Evolutionary conservation across 2,113 vertebrate species (phyloP).

Genomic region (zebrafish (Danio rerio)): DNA sequence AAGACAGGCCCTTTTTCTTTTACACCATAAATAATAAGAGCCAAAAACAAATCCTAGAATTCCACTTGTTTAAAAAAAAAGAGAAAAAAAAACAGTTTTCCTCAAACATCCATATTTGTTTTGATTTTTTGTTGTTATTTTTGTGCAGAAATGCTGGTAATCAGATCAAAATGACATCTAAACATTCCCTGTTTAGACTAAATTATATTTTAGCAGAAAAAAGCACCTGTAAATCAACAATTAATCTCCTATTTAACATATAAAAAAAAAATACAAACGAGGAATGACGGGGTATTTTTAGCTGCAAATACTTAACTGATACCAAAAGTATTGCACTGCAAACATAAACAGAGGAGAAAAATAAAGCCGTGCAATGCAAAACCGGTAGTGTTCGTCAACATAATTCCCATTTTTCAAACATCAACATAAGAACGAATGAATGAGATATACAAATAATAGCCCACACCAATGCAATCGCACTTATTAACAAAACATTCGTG

Average conservation of each 20-base stretch:
- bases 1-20: background rate
- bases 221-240: background rate
- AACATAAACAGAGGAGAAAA: background rate
- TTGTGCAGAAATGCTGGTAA: constrained; percentile 30
- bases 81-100: background rate
- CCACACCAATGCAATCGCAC: constrained; percentile 38
- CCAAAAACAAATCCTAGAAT: background rate
- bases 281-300: background rate
- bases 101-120: background rate
- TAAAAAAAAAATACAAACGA: background rate
- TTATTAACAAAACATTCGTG: constrained; percentile 70
- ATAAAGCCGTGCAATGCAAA: constrained; percentile 38
- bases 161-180: constrained; percentile 13
- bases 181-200: background rate
- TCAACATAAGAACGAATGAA: constrained; percentile 22
- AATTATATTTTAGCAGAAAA: background rate
- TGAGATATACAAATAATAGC: constrained; percentile 4
- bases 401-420: constrained; percentile 34
- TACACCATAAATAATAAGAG: constrained; percentile 14
- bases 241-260: background rate
- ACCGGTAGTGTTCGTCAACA: constrained; percentile 34
- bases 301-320: constrained; percentile 15
- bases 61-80: background rate
- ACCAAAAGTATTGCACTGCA: background rate
- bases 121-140: background rate